Conservation (phyloP, 1,140 invertebrate genomes). For the Lordiphosa stackelbergi region DNA sequence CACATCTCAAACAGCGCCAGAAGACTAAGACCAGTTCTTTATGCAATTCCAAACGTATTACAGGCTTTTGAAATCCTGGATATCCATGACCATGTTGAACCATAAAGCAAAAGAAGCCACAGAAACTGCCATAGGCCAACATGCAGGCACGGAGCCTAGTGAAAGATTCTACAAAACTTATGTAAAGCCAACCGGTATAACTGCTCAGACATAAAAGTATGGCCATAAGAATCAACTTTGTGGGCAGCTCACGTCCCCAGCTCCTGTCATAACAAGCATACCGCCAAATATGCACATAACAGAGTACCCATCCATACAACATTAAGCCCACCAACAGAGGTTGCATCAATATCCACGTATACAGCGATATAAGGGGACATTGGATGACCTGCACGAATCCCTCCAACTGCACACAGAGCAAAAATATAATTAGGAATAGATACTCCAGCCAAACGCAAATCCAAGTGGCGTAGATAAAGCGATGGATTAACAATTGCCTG, state of each 20-base stretch:
- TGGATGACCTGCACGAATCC: background rate
- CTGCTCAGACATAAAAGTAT: slow-evolving; percentile 2
- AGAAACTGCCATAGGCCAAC: slow-evolving; percentile 5
- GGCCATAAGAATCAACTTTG: background rate
- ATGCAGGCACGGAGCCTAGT: background rate
- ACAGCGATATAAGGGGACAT: slow-evolving; percentile 1
- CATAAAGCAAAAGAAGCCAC: slow-evolving; percentile 18
- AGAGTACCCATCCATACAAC: slow-evolving; percentile 24
- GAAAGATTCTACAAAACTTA: background rate
- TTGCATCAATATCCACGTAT: background rate
- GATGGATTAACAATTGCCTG: slow-evolving; percentile 13
- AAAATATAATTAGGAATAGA: slow-evolving; percentile 10
- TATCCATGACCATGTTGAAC: background rate
- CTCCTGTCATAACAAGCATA: slow-evolving; percentile 1
- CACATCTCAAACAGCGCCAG: background rate
- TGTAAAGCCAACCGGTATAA: slow-evolving; percentile 21
- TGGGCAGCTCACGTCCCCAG: slow-evolving; percentile 1
- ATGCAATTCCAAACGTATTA: background rate
- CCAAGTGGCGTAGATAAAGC: slow-evolving; percentile 15
- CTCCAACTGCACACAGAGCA: slow-evolving; percentile 12
- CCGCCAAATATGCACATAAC: slow-evolving; percentile 18
- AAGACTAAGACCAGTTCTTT: background rate
- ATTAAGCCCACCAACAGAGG: background rate
- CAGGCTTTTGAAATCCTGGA: slow-evolving; percentile 5
- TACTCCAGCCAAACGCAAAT: slow-evolving; percentile 19